These are phyloP conservation scores for Eumeta japonica DNA, from an alignment of 1,140 invertebrate species.

Conservation along the genomic window DNA sequence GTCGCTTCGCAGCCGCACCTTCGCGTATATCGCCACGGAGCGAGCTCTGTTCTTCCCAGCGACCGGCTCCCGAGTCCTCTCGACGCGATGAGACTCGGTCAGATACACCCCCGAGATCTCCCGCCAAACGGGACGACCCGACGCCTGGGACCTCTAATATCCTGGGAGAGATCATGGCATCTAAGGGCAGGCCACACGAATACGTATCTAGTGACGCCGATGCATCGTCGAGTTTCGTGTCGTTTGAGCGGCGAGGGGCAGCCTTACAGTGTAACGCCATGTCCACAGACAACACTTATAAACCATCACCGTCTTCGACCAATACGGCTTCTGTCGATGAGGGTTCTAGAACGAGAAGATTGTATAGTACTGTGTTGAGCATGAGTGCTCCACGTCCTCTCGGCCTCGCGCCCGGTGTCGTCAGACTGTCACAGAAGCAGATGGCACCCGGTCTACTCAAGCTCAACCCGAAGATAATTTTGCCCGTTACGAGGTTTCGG, in stretches of 20 bases:
- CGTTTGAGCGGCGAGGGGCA: too few species aligned
- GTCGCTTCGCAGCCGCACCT: conserved; percentile 35
- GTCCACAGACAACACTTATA: conserved; percentile 13
- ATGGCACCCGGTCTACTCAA: conserved; percentile 39
- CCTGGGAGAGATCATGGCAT: too few species aligned
- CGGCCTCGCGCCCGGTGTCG: conserved; percentile 22
- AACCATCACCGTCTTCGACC: conserved; percentile 25
- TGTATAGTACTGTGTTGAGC: conserved; percentile 48
- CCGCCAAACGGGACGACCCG: too few species aligned
- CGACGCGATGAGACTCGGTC: conserved; percentile 7
- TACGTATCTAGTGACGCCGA: too few species aligned
- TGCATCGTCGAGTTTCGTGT: too few species aligned
- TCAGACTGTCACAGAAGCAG: conserved; percentile 38
- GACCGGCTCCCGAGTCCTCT: too few species aligned
- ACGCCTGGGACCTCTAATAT: too few species aligned
- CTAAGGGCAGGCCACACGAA: too few species aligned
- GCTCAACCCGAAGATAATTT: conserved; percentile 40
- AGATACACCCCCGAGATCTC: conserved; percentile 5
- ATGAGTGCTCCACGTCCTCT: conserved; percentile 35
- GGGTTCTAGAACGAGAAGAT: conserved; percentile 35
- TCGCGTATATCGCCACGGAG: too few species aligned
- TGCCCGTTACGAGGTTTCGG: conserved; percentile 25
- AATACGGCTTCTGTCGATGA: conserved; percentile 32
- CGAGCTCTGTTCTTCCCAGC: too few species aligned
- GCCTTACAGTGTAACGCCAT: conserved; percentile 5